These are phyloP conservation scores for Drosophila arawakana DNA, from an alignment of 1,140 invertebrate genomes.

Conservation along the genomic window DNA sequence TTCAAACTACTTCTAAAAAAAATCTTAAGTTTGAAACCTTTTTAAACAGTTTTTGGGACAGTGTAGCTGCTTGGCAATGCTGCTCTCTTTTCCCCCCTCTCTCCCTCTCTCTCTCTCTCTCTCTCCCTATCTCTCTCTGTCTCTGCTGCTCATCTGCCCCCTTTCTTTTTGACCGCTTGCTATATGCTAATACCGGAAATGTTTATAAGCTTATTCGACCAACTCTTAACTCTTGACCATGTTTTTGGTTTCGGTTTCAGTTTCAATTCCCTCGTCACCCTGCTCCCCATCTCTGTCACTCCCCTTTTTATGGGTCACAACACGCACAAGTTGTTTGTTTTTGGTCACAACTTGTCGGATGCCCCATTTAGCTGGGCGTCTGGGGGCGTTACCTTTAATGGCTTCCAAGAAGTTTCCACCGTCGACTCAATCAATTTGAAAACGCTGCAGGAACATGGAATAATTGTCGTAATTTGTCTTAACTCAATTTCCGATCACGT, in stretches of 20 bases:
- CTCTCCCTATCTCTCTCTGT: conserved; percentile 1
- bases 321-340: conserved; percentile 28
- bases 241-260: conserved; percentile 2
- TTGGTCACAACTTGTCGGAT: conserved; percentile 22
- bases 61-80: conserved; percentile 1
- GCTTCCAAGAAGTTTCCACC: conserved; percentile 15
- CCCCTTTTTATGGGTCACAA: conserved; percentile 34
- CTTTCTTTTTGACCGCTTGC: conserved; percentile 23
- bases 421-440: conserved; percentile 4
- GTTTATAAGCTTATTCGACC: conserved; percentile 57
- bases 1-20: no score
- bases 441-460: conserved; percentile 7
- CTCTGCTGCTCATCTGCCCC: conserved; percentile 22
- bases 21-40: no score
- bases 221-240: conserved; percentile 31
- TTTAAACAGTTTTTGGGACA: no score
- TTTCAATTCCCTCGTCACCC: neutral
- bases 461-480: conserved; percentile 13
- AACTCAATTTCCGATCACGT: conserved; percentile 36
- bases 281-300: neutral
- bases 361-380: conserved; percentile 1
- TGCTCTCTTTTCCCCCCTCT: conserved; percentile 9
- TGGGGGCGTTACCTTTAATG: conserved; percentile 24
- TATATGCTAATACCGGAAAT: conserved; percentile 69
- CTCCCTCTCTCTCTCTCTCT: conserved; percentile 1